Evolutionary conservation across 2,797 vertebrate genomes (phyloP).

Genomic region (Scyliorhinus canicula): DNA sequence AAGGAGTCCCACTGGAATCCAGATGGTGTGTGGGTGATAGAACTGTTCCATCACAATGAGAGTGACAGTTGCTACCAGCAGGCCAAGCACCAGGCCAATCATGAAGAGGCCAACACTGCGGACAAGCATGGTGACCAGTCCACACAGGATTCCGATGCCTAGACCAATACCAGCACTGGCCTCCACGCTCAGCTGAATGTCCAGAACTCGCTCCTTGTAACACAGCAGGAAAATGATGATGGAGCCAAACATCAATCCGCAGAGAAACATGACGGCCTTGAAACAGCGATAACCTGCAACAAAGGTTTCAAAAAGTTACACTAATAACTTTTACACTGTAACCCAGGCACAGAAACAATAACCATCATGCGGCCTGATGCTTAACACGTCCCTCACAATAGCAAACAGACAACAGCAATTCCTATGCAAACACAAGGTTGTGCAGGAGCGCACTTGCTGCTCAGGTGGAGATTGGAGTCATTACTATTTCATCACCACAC

Average conservation of each 20-base stretch:
- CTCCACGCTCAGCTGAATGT: slow-evolving; percentile 78
- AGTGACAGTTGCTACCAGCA: slow-evolving; percentile 66
- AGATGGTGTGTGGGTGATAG: slow-evolving; percentile 67
- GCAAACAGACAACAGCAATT: not conserved
- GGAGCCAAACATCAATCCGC: slow-evolving; percentile 77
- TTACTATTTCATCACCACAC: not conserved
- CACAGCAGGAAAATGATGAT: slow-evolving; percentile 79
- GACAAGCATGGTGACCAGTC: slow-evolving; percentile 81
- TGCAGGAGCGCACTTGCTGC: not conserved
- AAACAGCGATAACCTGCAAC: slow-evolving; percentile 75
- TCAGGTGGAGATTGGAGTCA: not conserved
- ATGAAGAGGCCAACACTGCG: slow-evolving; percentile 81
- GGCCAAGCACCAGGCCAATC: slow-evolving; percentile 74
- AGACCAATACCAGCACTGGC: slow-evolving; percentile 76
- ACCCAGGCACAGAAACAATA: slow-evolving; percentile 6
- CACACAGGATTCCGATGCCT: slow-evolving; percentile 77
- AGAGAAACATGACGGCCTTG: slow-evolving; percentile 85
- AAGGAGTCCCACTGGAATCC: slow-evolving; percentile 72
- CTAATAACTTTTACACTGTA: not conserved
- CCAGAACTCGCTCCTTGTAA: slow-evolving; percentile 76
- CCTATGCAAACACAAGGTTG: not conserved
- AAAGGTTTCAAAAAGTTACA: not conserved
- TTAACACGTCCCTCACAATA: not conserved
- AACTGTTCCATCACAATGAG: slow-evolving; percentile 66
- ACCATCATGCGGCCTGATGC: slow-evolving; percentile 42